A percentile compares a stretch with the other conserved stretches of the same genome.
These are phyloP conservation scores for Meloidogyne exigua DNA, from an alignment of 1,140 invertebrate species.

Conservation along the genomic window DNA sequence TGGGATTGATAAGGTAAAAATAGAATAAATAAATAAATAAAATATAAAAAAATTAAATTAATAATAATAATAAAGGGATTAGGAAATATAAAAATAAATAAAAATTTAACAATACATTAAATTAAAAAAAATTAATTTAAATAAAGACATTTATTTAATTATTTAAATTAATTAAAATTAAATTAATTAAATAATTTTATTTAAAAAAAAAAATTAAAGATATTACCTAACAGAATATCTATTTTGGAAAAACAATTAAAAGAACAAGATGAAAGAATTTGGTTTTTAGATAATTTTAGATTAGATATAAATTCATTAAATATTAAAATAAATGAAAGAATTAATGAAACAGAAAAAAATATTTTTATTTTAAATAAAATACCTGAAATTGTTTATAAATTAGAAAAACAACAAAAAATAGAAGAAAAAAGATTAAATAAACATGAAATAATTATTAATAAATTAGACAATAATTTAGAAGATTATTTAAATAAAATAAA, in stretches of 20 bases:
- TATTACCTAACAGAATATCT: not conserved
- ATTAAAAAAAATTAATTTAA: no score
- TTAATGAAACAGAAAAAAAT: not conserved
- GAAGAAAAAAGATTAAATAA: not conserved
- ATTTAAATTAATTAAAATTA: no score
- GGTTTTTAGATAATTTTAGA: not conserved
- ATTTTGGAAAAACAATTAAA: not conserved
- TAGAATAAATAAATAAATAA: no score
- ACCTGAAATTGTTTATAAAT: not conserved
- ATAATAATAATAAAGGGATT: no score
- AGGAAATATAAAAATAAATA: no score
- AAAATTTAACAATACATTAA: no score
- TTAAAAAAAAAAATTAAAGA: not conserved
- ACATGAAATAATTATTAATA: not conserved
- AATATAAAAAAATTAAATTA: no score
- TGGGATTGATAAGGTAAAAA: not conserved
- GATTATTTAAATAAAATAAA: slow-evolving; percentile 6
- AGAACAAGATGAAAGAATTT: not conserved
- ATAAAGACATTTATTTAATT: no score
- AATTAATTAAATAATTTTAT: no score
- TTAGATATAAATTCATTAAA: not conserved
- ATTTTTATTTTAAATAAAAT: not conserved
- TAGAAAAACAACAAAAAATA: not conserved
- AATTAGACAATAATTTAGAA: not conserved
- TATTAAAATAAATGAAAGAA: not conserved